These are phyloP conservation scores for Fissipunctia ypsillon DNA, from an alignment of 2,888 invertebrate species.

Conservation along the genomic window DNA sequence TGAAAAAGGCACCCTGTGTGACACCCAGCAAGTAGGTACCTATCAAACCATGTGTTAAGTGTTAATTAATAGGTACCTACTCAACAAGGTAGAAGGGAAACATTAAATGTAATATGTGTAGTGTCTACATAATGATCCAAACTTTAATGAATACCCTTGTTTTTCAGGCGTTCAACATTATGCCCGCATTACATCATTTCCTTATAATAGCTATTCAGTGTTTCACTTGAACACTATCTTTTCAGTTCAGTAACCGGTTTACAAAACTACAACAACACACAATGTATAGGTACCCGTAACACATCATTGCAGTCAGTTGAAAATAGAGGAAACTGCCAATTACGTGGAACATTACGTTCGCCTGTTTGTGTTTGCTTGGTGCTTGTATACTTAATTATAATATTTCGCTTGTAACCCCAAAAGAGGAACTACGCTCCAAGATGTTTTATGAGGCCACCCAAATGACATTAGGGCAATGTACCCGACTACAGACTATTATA, in stretches of 20 bases:
- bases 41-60: neutral
- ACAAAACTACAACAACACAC: constrained; percentile 43
- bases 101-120: neutral
- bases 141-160: constrained; percentile 21
- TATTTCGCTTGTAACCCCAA: neutral
- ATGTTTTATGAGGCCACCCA: no score
- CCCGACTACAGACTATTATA: neutral
- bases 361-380: constrained; percentile 10
- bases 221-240: constrained; percentile 39
- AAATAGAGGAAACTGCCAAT: constrained; percentile 76
- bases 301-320: constrained; percentile 55
- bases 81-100: neutral
- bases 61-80: no score
- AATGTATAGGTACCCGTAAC: no score
- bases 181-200: constrained; percentile 47
- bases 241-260: constrained; percentile 66
- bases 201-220: constrained; percentile 15
- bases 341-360: constrained; percentile 59
- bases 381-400: no score
- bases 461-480: neutral
- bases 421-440: neutral
- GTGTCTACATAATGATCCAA: constrained; percentile 8
- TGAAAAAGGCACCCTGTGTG: neutral
- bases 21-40: neutral
- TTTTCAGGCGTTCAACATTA: constrained; percentile 19